phyloP scores from a whole-genome alignment of 1,140 invertebrate species.

The Potamilus streckersoni region DNA sequence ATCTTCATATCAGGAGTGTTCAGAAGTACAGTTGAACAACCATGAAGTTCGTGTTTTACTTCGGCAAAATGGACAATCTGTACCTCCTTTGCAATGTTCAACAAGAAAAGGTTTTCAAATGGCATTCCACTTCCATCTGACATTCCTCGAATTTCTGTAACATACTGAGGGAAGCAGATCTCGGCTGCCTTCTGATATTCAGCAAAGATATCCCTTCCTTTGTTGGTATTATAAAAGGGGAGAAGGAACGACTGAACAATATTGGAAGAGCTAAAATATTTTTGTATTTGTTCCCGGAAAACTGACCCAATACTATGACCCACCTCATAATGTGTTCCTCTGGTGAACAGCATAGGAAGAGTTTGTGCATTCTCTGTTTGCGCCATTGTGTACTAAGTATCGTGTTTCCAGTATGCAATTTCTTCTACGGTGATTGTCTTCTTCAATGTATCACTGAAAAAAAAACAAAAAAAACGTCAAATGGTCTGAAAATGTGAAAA shows the following conservation, averaged over 20 bases:
- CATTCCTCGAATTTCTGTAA: too few species aligned
- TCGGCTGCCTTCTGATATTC: background rate
- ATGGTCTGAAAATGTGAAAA: too few species aligned
- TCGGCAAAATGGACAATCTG: background rate
- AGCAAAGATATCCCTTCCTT: slow-evolving; percentile 1
- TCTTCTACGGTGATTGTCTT: too few species aligned
- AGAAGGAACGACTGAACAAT: background rate
- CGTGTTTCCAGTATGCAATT: too few species aligned
- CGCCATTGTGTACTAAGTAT: too few species aligned
- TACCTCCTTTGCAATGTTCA: slow-evolving; percentile 4
- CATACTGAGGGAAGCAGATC: background rate
- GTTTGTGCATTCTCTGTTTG: too few species aligned
- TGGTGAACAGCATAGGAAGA: background rate
- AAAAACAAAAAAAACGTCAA: too few species aligned
- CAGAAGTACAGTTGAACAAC: too few species aligned
- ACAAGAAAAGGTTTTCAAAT: background rate
- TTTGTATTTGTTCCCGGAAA: background rate
- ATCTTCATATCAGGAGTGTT: too few species aligned
- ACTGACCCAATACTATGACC: background rate
- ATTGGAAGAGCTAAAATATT: background rate
- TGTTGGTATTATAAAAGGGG: background rate
- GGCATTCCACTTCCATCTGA: too few species aligned
- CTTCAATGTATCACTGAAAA: too few species aligned
- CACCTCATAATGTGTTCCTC: background rate
- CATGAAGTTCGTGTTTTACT: background rate